Conservation (phyloP, 2,113 vertebrate species). For the Microcebus griseorufus region DNA sequence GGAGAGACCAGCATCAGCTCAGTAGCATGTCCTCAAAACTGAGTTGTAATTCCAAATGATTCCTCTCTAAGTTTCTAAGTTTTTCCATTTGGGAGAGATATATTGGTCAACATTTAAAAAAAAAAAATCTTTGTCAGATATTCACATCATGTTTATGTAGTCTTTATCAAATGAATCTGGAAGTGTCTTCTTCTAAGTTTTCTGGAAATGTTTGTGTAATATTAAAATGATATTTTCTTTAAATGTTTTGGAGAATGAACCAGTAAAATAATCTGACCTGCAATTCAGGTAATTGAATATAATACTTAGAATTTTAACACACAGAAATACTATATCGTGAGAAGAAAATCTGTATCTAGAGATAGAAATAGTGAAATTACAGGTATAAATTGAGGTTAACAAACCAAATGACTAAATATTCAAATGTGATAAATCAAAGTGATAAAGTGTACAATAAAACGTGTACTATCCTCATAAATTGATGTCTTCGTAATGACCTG, state of each 20-base stretch:
- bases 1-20: not conserved
- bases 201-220: not conserved
- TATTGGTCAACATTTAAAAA: not conserved
- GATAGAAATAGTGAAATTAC: not conserved
- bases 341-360: not conserved
- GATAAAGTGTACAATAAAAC: not conserved
- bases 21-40: not conserved
- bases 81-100: not conserved
- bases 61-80: not conserved
- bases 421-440: not conserved
- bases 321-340: not conserved
- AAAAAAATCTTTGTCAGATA: not conserved
- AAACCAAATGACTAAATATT: not conserved
- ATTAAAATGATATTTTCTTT: not conserved
- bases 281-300: not conserved
- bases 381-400: not conserved
- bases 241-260: not conserved
- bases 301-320: not conserved
- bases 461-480: not conserved
- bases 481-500: not conserved
- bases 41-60: not conserved
- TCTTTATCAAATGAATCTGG: not conserved
- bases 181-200: not conserved
- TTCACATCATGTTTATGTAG: not conserved
- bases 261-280: not conserved